These are phyloP conservation scores for Dicranocentrus wangi DNA, from an alignment of 2,888 invertebrate species.

Conservation along the genomic window DNA sequence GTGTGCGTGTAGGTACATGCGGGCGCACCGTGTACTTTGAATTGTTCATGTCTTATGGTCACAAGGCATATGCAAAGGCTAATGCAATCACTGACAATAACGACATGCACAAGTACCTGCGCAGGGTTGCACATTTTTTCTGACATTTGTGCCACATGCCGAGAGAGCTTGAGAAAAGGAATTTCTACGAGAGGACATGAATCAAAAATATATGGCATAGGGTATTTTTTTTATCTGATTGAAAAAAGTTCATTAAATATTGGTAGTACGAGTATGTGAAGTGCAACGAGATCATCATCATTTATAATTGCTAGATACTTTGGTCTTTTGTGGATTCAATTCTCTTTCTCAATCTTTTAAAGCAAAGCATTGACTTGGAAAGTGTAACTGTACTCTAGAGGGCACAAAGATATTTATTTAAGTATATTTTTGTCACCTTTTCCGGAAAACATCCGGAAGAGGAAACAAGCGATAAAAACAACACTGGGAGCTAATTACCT, in stretches of 20 bases:
- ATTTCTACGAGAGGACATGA: background rate
- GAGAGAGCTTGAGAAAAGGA: slow-evolving; percentile 21
- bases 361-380: too few relatives aligned
- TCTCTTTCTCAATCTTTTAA: too few relatives aligned
- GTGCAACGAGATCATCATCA: too few relatives aligned
- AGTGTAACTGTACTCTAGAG: too few relatives aligned
- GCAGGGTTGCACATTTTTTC: slow-evolving; percentile 18
- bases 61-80: background rate
- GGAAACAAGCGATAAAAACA: background rate
- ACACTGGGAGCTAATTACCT: slow-evolving; percentile 7
- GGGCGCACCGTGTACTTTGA: too few relatives aligned
- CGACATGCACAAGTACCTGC: background rate
- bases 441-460: background rate
- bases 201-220: background rate
- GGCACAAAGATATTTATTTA: background rate
- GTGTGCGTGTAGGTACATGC: background rate
- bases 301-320: too few relatives aligned
- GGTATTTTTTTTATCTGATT: slow-evolving; percentile 12
- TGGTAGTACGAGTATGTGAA: too few relatives aligned
- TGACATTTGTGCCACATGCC: slow-evolving; percentile 18
- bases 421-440: background rate
- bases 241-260: background rate
- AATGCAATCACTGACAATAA: background rate
- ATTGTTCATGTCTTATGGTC: background rate
- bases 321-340: background rate